Evolutionary conservation across 2,888 invertebrate species (phyloP).

Genomic region (Siphonodentalium dalli): DNA sequence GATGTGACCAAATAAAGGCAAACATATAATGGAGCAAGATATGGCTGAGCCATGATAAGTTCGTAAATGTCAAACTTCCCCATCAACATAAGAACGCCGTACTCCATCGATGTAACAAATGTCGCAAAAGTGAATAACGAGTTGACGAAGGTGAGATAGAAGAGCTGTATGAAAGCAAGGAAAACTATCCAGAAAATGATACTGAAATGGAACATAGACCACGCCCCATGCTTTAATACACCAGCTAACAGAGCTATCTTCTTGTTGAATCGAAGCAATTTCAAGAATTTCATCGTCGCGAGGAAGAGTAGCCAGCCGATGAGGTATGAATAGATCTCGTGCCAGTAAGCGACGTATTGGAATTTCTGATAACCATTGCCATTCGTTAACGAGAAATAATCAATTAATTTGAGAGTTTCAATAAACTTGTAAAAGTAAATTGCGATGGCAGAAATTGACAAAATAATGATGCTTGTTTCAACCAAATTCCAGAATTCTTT

Average conservation of each 20-base stretch:
- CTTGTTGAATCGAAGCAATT: constrained; percentile 67
- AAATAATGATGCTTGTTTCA: constrained; percentile 55
- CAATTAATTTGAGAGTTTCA: constrained; percentile 59
- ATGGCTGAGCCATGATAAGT: constrained; percentile 51
- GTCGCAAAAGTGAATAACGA: constrained; percentile 41
- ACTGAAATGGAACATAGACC: constrained; percentile 57
- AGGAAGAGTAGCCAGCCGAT: constrained; percentile 68
- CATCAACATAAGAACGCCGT: constrained; percentile 63
- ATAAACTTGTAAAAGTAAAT: constrained; percentile 59
- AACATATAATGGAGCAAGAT: constrained; percentile 54
- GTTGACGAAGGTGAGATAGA: constrained; percentile 59
- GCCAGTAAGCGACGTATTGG: constrained; percentile 65
- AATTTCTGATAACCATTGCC: constrained; percentile 64
- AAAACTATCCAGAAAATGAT: constrained; percentile 63
- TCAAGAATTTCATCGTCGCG: constrained; percentile 67
- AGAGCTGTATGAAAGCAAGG: constrained; percentile 62
- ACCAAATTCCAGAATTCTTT: constrained; percentile 57
- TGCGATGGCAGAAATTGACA: constrained; percentile 57
- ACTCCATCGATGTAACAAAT: constrained; percentile 47
- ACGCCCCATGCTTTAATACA: constrained; percentile 52
- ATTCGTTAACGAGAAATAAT: constrained; percentile 63
- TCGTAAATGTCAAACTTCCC: constrained; percentile 63
- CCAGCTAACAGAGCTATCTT: constrained; percentile 57
- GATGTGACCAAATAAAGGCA: constrained; percentile 58
- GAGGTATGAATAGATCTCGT: constrained; percentile 67